These are phyloP conservation scores for Pholis gunnellus DNA, from an alignment of 2,113 vertebrate species.

Conservation along the genomic window DNA sequence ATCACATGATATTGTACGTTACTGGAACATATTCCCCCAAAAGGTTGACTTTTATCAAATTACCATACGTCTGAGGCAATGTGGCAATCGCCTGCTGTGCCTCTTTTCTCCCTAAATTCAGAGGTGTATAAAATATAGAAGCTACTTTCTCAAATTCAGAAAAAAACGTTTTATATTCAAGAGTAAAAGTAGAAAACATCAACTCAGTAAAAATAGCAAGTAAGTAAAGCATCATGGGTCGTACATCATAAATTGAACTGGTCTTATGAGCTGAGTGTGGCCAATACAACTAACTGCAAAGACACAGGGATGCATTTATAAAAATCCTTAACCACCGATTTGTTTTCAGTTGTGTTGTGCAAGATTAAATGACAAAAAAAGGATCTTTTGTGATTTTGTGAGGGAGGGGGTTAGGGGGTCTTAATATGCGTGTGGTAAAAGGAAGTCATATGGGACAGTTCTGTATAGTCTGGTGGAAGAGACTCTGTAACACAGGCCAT, in stretches of 20 bases:
- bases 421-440: not conserved
- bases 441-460: not conserved
- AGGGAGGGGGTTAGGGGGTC: not conserved
- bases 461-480: not conserved
- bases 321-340: not conserved
- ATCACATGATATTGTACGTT: not conserved
- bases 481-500: not conserved
- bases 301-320: constrained; percentile 14
- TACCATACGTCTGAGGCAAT: not conserved
- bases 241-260: not conserved
- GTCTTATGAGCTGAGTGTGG: constrained; percentile 45
- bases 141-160: not conserved
- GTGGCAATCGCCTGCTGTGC: no score
- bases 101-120: not conserved
- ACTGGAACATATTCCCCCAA: no score
- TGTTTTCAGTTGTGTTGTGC: not conserved
- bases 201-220: not conserved
- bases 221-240: not conserved
- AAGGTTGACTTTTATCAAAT: not conserved
- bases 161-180: not conserved
- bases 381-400: not conserved
- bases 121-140: not conserved
- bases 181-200: not conserved
- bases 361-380: not conserved
- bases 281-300: constrained; percentile 27